phyloP scores from a whole-genome alignment of 1,140 invertebrate genomes.

The Antheraea pernyi region DNA sequence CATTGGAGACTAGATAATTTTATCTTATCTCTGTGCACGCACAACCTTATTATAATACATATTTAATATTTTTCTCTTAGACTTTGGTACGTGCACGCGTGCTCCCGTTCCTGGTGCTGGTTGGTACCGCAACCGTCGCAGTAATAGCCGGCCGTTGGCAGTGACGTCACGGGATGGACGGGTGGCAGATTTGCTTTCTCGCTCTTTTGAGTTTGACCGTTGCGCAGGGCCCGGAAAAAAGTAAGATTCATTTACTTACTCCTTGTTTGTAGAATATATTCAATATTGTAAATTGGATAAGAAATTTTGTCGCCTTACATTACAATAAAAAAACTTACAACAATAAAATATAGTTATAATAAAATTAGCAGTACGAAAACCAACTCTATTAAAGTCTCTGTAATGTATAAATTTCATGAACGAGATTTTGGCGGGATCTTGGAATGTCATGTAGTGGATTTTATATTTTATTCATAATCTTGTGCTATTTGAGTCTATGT shows the following conservation, averaged over 20 bases:
- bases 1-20: conserved; percentile 52
- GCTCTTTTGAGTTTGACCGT: conserved; percentile 39
- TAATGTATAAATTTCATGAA: too few relatives aligned
- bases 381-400: too few relatives aligned
- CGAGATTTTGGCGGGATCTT: too few relatives aligned
- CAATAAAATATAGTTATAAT: too few relatives aligned
- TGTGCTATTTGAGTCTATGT: too few relatives aligned
- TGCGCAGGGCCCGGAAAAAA: conserved; percentile 63
- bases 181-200: conserved; percentile 36
- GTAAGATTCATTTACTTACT: conserved; percentile 38
- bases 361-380: too few relatives aligned
- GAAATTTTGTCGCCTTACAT: too few relatives aligned
- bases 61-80: conserved; percentile 49
- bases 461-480: too few relatives aligned
- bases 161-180: conserved; percentile 42
- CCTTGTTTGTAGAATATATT: too few relatives aligned
- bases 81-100: conserved; percentile 36
- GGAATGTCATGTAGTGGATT: too few relatives aligned
- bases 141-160: background rate
- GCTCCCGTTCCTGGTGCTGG: conserved; percentile 8
- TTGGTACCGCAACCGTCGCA: background rate
- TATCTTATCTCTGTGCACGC: conserved; percentile 53
- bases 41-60: conserved; percentile 35
- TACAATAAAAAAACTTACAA: too few relatives aligned
- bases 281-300: too few relatives aligned